These are phyloP conservation scores for Danionella dracula DNA, from an alignment of 2,797 vertebrate genomes.

Conservation along the genomic window DNA sequence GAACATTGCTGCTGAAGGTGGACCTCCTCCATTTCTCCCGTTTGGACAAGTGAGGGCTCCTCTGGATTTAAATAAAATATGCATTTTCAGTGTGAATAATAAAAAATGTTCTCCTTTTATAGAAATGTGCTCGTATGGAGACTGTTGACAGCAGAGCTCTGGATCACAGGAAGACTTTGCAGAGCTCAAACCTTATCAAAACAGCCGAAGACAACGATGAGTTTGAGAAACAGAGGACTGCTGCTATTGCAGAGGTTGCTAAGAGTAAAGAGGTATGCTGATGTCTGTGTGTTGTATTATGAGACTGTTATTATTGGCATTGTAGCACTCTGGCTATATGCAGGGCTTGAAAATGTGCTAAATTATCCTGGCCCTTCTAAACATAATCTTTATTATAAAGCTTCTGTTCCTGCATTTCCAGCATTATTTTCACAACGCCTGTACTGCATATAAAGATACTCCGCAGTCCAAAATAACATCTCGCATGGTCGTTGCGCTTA, in stretches of 20 bases:
- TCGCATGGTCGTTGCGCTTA: too few relatives aligned
- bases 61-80: neutral
- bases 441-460: too few relatives aligned
- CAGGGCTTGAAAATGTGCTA: too few relatives aligned
- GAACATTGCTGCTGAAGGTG: slow-evolving; percentile 93
- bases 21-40: slow-evolving; percentile 93
- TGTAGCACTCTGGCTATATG: too few relatives aligned
- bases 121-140: slow-evolving; percentile 81
- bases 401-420: too few relatives aligned
- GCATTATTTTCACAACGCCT: too few relatives aligned
- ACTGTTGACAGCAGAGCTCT: slow-evolving; percentile 85
- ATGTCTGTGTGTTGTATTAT: too few relatives aligned
- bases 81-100: too few relatives aligned
- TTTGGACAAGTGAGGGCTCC: slow-evolving; percentile 88
- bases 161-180: slow-evolving; percentile 90
- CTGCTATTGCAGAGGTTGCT: slow-evolving; percentile 93
- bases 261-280: slow-evolving; percentile 90
- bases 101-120: neutral
- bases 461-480: too few relatives aligned
- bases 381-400: too few relatives aligned
- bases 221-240: slow-evolving; percentile 95
- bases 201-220: slow-evolving; percentile 84
- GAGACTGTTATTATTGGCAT: too few relatives aligned
- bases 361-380: too few relatives aligned
- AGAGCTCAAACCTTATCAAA: slow-evolving; percentile 72